These are phyloP conservation scores for Danionella cerebrum DNA, from an alignment of 2,113 vertebrate species.

Conservation along the genomic window DNA sequence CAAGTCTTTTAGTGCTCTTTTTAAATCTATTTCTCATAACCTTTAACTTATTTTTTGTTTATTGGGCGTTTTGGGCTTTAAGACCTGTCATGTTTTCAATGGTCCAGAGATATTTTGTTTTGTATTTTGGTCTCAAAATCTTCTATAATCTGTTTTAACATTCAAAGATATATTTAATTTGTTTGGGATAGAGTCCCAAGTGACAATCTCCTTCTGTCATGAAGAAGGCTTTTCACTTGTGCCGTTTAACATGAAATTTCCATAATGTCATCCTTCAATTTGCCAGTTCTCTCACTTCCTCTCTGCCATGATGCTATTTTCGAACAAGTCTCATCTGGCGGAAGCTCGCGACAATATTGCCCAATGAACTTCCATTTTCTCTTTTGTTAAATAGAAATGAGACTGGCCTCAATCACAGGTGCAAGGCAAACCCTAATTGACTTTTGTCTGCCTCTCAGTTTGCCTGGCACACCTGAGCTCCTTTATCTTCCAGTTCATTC, in stretches of 20 bases:
- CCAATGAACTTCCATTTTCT: constrained; percentile 65
- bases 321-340: constrained; percentile 62
- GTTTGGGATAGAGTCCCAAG: too few species aligned
- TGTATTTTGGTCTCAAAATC: too few species aligned
- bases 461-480: constrained; percentile 60
- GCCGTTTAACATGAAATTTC: constrained; percentile 47
- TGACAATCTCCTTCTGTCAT: constrained; percentile 22
- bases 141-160: too few species aligned
- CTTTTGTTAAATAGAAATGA: constrained; percentile 64
- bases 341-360: constrained; percentile 56
- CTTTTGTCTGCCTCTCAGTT: constrained; percentile 56
- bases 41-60: too few species aligned
- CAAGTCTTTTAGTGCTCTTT: too few species aligned
- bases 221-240: constrained; percentile 35
- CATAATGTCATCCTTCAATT: constrained; percentile 53
- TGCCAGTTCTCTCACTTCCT: constrained; percentile 32
- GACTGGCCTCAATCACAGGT: constrained; percentile 63
- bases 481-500: constrained; percentile 47
- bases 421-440: constrained; percentile 61
- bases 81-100: too few species aligned
- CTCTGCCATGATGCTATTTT: constrained; percentile 50
- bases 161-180: not conserved
- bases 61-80: too few species aligned
- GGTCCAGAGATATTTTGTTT: too few species aligned
- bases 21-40: too few species aligned